Base-by-base conservation (phyloP, 1,140 invertebrate species). In the Nephotettix cincticeps region DNA sequence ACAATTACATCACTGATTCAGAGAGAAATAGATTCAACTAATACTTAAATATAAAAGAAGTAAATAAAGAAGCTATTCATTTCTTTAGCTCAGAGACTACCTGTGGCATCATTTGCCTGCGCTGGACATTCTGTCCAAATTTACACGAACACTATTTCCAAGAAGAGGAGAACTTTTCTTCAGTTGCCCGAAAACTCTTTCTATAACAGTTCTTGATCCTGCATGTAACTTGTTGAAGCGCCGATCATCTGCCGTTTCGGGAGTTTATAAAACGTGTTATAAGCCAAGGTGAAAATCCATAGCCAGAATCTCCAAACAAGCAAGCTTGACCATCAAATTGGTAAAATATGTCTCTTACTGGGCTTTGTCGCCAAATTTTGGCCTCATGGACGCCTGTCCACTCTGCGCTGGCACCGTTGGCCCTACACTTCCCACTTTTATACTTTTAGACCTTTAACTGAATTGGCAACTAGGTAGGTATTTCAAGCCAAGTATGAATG, bases 331-430 rank as follows among this genome's bases (percentile, higher is more conserved):
- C 63, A 65, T 65, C 21, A 65, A 9, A 40, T 6, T 40, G 32
- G 1, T 28, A 40, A 6, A 65, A 2, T 1, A 30, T 11, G n/a
- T 65, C 19, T 36, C 28, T 65, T 13, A 65, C 30, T 9, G 13
- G 19, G 21, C 63, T 32, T 32, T 19, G 2, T 65, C 30, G 6
- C 63, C 30, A 36, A 13, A 40, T 36, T 36, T 21, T 30, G 14
- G 63, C 30, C 13, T 65, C 63, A 36, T 65, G 63, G 28, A 65
- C 63, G 1, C 63, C 63, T 36, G 63, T 28, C 63, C 63, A 65
- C 29, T 65, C 63, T 1, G 19, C 27, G 14, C 19, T 28, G 11
- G 36, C 14, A 40, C 63, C 36, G n/a, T 28, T 65, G 29, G 27
- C 58, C 1, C 27, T 25, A 14, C 14, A 30, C 63, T 21, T 36